phyloP scores from a whole-genome alignment of 2,888 invertebrate genomes.

The Dicroscelio sp. region DNA sequence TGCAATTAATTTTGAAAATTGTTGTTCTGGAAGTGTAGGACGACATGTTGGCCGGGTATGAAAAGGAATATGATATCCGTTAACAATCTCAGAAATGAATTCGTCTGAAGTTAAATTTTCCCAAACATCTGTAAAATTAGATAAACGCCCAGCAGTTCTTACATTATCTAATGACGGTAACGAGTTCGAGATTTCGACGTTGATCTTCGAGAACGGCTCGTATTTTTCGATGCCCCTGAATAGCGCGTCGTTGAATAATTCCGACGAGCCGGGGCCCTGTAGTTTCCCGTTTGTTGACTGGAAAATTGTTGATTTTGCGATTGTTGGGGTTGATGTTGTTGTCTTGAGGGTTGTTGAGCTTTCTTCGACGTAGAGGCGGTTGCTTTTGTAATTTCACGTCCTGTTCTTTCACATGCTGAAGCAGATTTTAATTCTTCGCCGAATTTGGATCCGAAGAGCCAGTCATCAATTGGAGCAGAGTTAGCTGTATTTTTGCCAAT shows the following conservation, averaged over 20 bases:
- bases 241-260: neutral
- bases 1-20: neutral
- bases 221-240: neutral
- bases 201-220: conserved; percentile 1
- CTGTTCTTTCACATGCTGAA: neutral
- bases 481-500: conserved; percentile 36
- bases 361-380: neutral
- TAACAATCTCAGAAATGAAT: neutral
- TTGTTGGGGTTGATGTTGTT: no score
- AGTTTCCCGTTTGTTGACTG: conserved; percentile 35
- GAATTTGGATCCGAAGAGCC: conserved; percentile 27
- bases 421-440: conserved; percentile 36
- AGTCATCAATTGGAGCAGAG: conserved; percentile 34
- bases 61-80: conserved; percentile 6
- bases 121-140: conserved; percentile 16
- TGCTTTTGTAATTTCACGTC: neutral
- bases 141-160: conserved; percentile 16
- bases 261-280: conserved; percentile 34
- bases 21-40: neutral
- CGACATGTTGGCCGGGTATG: neutral
- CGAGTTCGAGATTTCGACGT: neutral
- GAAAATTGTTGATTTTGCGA: neutral
- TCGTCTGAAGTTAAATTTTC: conserved; percentile 29
- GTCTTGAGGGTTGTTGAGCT: neutral
- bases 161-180: conserved; percentile 22